Evolutionary conservation across 2,797 vertebrate genomes (phyloP).

Genomic region (Linurgus olivaceus): DNA sequence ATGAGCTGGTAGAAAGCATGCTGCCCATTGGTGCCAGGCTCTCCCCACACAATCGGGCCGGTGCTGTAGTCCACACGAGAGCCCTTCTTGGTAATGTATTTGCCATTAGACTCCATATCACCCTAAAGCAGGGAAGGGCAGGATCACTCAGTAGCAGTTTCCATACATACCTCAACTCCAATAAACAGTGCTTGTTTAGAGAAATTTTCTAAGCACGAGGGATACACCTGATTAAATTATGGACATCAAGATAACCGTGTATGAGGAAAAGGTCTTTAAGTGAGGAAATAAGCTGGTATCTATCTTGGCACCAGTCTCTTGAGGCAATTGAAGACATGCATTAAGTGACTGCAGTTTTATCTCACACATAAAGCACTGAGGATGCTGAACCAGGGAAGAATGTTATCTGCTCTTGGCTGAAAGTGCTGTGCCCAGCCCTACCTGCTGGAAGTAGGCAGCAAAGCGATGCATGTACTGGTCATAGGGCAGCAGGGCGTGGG

Average conservation of each 20-base stretch:
- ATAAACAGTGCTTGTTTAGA: not conserved
- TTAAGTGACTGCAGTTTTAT: not conserved
- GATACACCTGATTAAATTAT: not conserved
- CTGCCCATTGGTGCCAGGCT: constrained; percentile 97
- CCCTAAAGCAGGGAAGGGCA: constrained; percentile 75
- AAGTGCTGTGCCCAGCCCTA: constrained; percentile 14
- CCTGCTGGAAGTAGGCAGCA: constrained; percentile 98
- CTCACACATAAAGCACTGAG: not conserved
- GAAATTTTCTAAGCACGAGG: not conserved
- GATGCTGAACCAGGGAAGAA: not conserved
- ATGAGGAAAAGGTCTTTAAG: not conserved
- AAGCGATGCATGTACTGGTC: constrained; percentile 99
- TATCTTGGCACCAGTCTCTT: not conserved
- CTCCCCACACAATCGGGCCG: constrained; percentile 96
- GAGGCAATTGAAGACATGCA: accelerated
- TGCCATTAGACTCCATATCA: constrained; percentile 98
- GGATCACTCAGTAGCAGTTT: not conserved
- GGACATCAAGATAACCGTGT: not conserved
- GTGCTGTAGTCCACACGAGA: constrained; percentile 89
- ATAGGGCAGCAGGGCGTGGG: constrained; percentile 92
- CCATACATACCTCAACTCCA: not conserved
- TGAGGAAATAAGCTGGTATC: not conserved
- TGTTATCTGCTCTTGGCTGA: accelerated
- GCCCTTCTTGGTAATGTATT: constrained; percentile 91
- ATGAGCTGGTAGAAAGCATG: constrained; percentile 99